A percentile compares a stretch with the other conserved stretches of the same genome.
Conservation (phyloP, 1,140 invertebrate species). For the Drosophila lacteicornis region DNA sequence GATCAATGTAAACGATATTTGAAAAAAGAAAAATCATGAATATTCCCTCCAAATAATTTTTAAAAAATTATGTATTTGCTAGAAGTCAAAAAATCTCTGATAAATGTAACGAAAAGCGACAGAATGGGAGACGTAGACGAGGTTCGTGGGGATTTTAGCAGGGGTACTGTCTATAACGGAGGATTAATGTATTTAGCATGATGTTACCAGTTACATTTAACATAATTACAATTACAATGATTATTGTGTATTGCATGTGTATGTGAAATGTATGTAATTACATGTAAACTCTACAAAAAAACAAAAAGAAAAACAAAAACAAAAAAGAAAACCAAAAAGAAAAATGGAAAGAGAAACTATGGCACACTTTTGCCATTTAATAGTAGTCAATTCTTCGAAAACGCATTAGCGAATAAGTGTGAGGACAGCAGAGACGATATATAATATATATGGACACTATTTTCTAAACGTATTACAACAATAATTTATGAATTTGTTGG, state of each 20-base stretch:
- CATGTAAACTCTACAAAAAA: conserved; percentile 59
- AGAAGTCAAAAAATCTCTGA: conserved; percentile 74
- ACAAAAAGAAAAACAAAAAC: conserved; percentile 10
- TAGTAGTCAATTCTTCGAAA: conserved; percentile 79
- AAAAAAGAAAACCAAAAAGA: conserved; percentile 21
- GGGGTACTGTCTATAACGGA: conserved; percentile 47
- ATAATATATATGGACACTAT: conserved; percentile 83
- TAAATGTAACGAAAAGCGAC: conserved; percentile 52
- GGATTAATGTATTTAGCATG: conserved; percentile 74
- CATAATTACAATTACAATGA: conserved; percentile 77
- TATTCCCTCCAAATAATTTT: conserved; percentile 85
- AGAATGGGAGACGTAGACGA: neutral
- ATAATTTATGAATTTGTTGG: conserved; percentile 82
- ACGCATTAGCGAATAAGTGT: conserved; percentile 67
- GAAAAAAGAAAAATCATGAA: conserved; percentile 74
- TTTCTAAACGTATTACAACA: conserved; percentile 83
- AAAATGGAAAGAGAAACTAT: conserved; percentile 59
- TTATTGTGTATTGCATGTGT: conserved; percentile 80
- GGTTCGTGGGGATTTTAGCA: conserved; percentile 45
- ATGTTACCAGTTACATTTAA: conserved; percentile 79
- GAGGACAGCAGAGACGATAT: conserved; percentile 35
- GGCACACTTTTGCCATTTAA: conserved; percentile 79
- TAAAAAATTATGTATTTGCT: conserved; percentile 80
- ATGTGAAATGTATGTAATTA: conserved; percentile 80
- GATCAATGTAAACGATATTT: conserved; percentile 69